These are phyloP conservation scores for Polypedilum pembai DNA, from an alignment of 1,140 invertebrate species.

Conservation along the genomic window DNA sequence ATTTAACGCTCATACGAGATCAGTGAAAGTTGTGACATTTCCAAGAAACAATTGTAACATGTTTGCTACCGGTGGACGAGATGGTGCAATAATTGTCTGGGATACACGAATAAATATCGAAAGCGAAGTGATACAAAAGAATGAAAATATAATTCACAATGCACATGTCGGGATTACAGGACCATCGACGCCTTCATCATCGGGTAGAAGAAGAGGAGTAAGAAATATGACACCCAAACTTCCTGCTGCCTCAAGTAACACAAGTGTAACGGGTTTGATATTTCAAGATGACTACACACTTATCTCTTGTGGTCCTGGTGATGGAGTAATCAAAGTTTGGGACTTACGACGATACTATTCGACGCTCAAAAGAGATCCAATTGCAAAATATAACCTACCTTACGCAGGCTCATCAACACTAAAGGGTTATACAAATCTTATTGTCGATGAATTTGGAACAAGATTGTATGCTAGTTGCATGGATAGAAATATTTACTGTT, in stretches of 20 bases:
- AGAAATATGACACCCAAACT: slow-evolving; percentile 40
- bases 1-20: slow-evolving; percentile 67
- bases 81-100: slow-evolving; percentile 78
- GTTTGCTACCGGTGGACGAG: slow-evolving; percentile 76
- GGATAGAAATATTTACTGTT: slow-evolving; percentile 78
- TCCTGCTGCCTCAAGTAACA: slow-evolving; percentile 38
- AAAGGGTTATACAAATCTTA: slow-evolving; percentile 70
- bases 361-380: slow-evolving; percentile 57
- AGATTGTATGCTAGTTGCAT: slow-evolving; percentile 79
- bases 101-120: slow-evolving; percentile 56
- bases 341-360: slow-evolving; percentile 75
- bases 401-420: slow-evolving; percentile 59
- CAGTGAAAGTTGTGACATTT: slow-evolving; percentile 70
- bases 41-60: slow-evolving; percentile 58
- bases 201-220: slow-evolving; percentile 43
- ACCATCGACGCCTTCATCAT: slow-evolving; percentile 43
- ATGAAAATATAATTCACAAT: slow-evolving; percentile 56
- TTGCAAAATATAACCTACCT: slow-evolving; percentile 61
- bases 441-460: slow-evolving; percentile 58
- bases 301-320: slow-evolving; percentile 72
- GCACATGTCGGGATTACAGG: slow-evolving; percentile 49
- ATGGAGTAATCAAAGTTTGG: slow-evolving; percentile 81
- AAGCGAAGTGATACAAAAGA: slow-evolving; percentile 45
- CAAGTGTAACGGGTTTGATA: slow-evolving; percentile 68
- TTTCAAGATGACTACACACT: slow-evolving; percentile 69